These are phyloP conservation scores for Drosophila subpulchrella DNA, from an alignment of 1,140 invertebrate genomes.

Conservation along the genomic window DNA sequence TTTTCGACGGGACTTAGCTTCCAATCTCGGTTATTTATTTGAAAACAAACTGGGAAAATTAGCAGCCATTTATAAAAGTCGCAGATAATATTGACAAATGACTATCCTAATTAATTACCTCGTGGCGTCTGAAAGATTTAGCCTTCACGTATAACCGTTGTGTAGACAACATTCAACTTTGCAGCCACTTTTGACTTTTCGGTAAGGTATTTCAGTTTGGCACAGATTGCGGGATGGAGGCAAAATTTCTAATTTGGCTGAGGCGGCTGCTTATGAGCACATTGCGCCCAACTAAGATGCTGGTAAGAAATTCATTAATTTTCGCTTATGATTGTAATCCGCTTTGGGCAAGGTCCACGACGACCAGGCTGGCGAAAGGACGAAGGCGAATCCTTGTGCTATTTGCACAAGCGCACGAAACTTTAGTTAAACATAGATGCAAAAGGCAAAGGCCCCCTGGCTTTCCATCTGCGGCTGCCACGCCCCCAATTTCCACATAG, in stretches of 20 bases:
- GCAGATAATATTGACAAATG: slow-evolving; percentile 70
- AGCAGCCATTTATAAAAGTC: slow-evolving; percentile 43
- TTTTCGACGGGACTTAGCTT: neutral
- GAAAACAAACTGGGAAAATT: slow-evolving; percentile 20
- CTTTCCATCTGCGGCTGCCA: slow-evolving; percentile 19
- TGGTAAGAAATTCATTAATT: slow-evolving; percentile 66
- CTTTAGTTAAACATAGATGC: slow-evolving; percentile 71
- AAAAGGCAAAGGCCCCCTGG: slow-evolving; percentile 55
- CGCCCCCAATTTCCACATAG: neutral
- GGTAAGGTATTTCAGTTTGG: slow-evolving; percentile 1
- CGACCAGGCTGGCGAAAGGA: slow-evolving; percentile 36
- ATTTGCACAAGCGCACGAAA: slow-evolving; percentile 72
- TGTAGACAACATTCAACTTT: slow-evolving; percentile 52
- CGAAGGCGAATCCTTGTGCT: slow-evolving; percentile 56
- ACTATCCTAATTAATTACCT: slow-evolving; percentile 66
- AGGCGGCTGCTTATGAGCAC: slow-evolving; percentile 1
- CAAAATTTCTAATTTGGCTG: slow-evolving; percentile 12
- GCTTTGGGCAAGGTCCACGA: slow-evolving; percentile 52
- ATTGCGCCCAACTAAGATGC: slow-evolving; percentile 58
- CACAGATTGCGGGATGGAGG: slow-evolving; percentile 1
- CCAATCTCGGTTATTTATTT: slow-evolving; percentile 1
- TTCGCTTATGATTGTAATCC: slow-evolving; percentile 75
- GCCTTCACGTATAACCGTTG: neutral
- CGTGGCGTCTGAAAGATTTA: slow-evolving; percentile 22
- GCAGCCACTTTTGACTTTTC: slow-evolving; percentile 57